phyloP scores from a whole-genome alignment of 2,113 vertebrate species.

The Tonatia bakeri region DNA sequence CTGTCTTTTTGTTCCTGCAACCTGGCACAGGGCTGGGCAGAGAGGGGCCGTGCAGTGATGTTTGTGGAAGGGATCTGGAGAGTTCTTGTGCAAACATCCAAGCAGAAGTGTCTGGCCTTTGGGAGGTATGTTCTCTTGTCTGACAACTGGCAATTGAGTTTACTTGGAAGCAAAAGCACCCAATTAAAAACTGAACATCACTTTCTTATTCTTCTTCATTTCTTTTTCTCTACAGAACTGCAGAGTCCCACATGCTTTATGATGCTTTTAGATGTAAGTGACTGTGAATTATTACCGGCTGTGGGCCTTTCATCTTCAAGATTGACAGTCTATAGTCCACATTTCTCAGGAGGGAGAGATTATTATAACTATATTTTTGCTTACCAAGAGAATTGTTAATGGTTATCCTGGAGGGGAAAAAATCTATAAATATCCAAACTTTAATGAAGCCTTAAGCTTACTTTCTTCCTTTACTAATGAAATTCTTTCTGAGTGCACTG shows the following conservation, averaged over 20 bases:
- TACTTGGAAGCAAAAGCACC: not conserved
- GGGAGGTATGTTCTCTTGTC: not conserved
- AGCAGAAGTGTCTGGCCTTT: not conserved
- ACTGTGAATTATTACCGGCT: conserved; percentile 32
- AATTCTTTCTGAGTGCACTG: conserved; percentile 30
- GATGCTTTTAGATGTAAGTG: conserved; percentile 44
- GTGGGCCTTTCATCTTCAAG: conserved; percentile 43
- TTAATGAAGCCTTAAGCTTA: conserved; percentile 54
- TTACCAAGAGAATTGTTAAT: conserved; percentile 67
- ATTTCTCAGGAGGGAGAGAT: conserved; percentile 52
- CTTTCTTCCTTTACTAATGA: conserved; percentile 47
- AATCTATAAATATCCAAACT: conserved; percentile 50
- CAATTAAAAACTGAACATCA: conserved; percentile 10
- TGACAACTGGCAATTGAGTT: conserved; percentile 15
- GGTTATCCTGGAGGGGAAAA: conserved; percentile 59
- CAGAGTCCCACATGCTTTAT: conserved; percentile 20
- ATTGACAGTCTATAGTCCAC: conserved; percentile 19
- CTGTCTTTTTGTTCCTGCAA: not conserved
- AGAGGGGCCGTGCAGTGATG: not conserved
- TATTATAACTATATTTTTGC: conserved; percentile 66
- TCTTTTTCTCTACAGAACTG: not conserved
- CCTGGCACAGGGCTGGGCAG: not conserved
- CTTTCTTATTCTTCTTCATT: not conserved
- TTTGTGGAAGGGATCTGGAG: not conserved
- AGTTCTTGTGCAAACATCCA: not conserved